Percentiles rank a stretch among this genome's conserved stretches.
Evolutionary conservation across 1,140 invertebrate species (phyloP).

Genomic region (Planococcus citri): DNA sequence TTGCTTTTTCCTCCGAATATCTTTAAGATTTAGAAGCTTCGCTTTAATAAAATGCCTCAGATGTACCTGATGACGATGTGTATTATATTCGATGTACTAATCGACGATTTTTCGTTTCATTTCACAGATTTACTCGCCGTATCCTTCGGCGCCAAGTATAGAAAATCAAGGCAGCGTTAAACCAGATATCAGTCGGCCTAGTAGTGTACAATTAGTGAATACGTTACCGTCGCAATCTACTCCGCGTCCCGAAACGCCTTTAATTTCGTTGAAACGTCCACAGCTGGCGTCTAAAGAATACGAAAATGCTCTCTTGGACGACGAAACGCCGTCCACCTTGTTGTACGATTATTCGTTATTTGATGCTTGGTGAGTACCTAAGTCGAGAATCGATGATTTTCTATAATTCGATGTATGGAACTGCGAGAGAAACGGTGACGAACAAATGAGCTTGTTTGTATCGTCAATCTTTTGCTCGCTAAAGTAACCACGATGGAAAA

Average conservation of each 20-base stretch:
- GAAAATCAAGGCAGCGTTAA: slow-evolving; percentile 9
- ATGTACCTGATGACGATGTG: neutral
- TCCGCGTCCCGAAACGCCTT: neutral
- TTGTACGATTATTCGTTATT: slow-evolving; percentile 78
- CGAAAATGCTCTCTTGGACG: slow-evolving; percentile 52
- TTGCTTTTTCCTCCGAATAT: too few species aligned
- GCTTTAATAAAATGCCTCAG: neutral
- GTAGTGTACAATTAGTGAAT: slow-evolving; percentile 5
- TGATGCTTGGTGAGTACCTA: slow-evolving; percentile 74
- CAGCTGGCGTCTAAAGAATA: slow-evolving; percentile 55
- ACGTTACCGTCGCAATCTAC: slow-evolving; percentile 15
- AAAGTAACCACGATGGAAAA: neutral
- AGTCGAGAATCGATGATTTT: slow-evolving; percentile 32
- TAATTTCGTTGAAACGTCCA: slow-evolving; percentile 47
- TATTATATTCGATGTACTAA: neutral
- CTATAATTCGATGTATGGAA: neutral
- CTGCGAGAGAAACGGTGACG: neutral
- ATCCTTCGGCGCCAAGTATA: slow-evolving; percentile 26
- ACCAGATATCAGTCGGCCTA: neutral
- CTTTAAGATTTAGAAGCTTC: too few species aligned
- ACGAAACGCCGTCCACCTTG: slow-evolving; percentile 63
- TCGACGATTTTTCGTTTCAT: neutral
- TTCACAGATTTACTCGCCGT: slow-evolving; percentile 34
- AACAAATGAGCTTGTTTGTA: neutral
- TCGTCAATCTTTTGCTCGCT: slow-evolving; percentile 11